Base-by-base conservation (phyloP, 2,113 vertebrate species). In the Sinocyclocheilus maitianheensis region DNA sequence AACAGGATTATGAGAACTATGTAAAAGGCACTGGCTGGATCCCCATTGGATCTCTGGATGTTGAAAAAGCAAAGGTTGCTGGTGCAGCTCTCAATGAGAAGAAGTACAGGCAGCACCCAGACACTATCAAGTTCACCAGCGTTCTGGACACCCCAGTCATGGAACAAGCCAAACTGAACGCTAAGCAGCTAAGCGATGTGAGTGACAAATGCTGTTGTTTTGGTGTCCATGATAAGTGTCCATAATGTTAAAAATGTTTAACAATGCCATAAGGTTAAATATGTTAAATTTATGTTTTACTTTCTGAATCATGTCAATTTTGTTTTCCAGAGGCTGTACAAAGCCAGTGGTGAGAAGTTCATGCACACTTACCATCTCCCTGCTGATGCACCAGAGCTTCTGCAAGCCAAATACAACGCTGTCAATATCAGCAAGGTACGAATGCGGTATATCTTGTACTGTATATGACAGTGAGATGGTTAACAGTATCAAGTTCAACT, bases 391-490 rank as follows among this genome's bases (percentile, higher is more conserved):
- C 97, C 97, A 69, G 94, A 96, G 88, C 95, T 99, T 83, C 90
- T 97, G 87, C 97, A 97, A 90, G 97, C 97, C 74, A 97, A 93
- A 90, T 97, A 94, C 91, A 99, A 99, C 7, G 96, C 97, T 89
- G 93, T 94, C 81, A 98, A 97, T 82, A 87, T 98, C 91, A 99
- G 97, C 91, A 93, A 97, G 88, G 97, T 99, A 84, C 94, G 95
- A 94, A 62, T 22, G 22, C 0, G 30, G 3, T 6, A 7, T 34
- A 62, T 60, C 22, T 20, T 43, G 9, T 4, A 51, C 53, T 5
- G 37, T 37, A 37, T 37, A 37, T 37, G 37, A 37, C 37, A 37
- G 5, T 37, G 37, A 37, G 37, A 37, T 37, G 37, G 37, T 37
- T 37, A 37, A 37, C 37, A 5, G 0, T 37, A 5, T 37, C 37